phyloP scores from a whole-genome alignment of 2,888 invertebrate genomes.

The Seira musarum region DNA sequence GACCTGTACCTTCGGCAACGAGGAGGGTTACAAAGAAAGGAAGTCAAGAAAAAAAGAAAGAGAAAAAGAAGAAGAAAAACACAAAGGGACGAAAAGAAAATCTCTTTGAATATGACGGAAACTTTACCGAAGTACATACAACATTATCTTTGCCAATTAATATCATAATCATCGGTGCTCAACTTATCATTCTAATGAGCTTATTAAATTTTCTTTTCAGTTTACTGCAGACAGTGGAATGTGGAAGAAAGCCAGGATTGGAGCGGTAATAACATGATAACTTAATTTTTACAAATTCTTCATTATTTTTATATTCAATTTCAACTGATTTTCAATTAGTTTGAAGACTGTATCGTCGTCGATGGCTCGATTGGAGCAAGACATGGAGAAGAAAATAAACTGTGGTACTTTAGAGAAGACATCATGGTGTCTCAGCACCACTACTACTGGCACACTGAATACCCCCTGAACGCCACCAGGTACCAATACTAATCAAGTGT shows the following conservation, averaged over 20 bases:
- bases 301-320: no score
- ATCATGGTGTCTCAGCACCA: constrained; percentile 54
- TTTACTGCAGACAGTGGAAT: constrained; percentile 28
- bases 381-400: constrained; percentile 54
- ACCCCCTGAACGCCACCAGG: constrained; percentile 40
- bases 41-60: constrained; percentile 15
- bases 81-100: neutral
- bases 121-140: constrained; percentile 31
- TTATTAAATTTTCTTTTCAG: constrained; percentile 21
- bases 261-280: constrained; percentile 25
- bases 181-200: no score
- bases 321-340: constrained; percentile 28
- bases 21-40: constrained; percentile 1
- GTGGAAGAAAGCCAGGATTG: constrained; percentile 25
- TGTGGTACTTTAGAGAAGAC: constrained; percentile 61
- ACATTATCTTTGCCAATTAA: neutral
- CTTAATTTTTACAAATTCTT: no score
- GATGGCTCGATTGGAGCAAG: constrained; percentile 39
- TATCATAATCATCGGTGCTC: no score
- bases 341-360: constrained; percentile 46
- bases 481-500: no score
- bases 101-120: constrained; percentile 8
- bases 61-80: constrained; percentile 21
- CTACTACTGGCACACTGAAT: constrained; percentile 54
- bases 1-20: no score